Evolutionary conservation across 2,888 invertebrate genomes (phyloP), one percentile per base, ranked within the genome.

Genomic region (Leptogaster cylindrica): DNA sequence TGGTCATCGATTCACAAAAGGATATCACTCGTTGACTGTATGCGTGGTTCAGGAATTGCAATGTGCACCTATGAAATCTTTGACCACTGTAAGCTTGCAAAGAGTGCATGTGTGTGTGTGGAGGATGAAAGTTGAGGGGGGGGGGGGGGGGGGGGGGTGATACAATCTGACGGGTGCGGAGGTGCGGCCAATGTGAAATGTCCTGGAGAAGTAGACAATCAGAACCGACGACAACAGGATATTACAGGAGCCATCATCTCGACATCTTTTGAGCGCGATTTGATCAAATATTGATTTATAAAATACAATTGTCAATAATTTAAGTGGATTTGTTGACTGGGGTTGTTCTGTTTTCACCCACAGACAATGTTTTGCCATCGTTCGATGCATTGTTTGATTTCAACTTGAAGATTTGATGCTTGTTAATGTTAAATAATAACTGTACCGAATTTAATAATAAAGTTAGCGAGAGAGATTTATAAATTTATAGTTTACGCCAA

Each of bases 241-340:
- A 61, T 61, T 44, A 12, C 61, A 44, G 61, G 39, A 25, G 44
- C 44, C 44, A 61, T 61, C 61, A 61, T 61, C 61, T 44, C 44
- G 44, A 41, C 61, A 61, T 61, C 44, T 41, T 64, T 8, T 23
- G 46, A 67, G 31, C 64, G 67, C 67, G 55, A 68, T 64, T 68
- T 64, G 64, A 52, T 55, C 67, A 68, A 68, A 68, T 68, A 68
- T 68, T 68, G 64, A 68, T 68, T 68, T 68, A 64, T 64, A 68
- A 68, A 68, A 68, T 68, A 68, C 67, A 64, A 64, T 64, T 68
- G 67, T 68, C 67, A 68, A 68, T 68, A 68, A 68, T 64, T 68
- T 68, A 68, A 68, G 67, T 68, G 64, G 67, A 68, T 68, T 68
- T 64, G 67, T 68, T 55, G 52, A 52, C 64, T 41, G 23, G 16